Base-by-base conservation (phyloP, 2,888 invertebrate species). In the Archips xylosteana region DNA sequence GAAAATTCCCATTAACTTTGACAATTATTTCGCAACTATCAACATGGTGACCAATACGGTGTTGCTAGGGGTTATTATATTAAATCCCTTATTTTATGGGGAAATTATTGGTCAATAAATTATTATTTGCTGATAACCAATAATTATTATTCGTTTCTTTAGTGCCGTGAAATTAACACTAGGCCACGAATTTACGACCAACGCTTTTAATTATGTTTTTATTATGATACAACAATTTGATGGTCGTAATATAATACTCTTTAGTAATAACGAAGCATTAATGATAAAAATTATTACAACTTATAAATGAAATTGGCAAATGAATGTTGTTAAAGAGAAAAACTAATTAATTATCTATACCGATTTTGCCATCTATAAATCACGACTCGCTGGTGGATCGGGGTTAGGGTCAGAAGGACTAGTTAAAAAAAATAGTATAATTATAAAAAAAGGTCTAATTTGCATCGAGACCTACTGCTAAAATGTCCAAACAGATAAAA, bases 61-160 rank as follows among this genome's bases (percentile, higher is more conserved):
- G 54, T 54, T 54, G 54, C 54, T 54, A 54, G 54, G 23, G 13
- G 9, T 6, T 54, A 23, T 23, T 23, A n/a, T 23, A 54, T 54
- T 54, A 54, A 54, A 54, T 54, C 54, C 54, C 23, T 23, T 54
- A 54, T 54, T 54, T 54, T 54, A 54, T 9, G 23, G 54, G 54
- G 13, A 49, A n/a, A 49, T 49, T 4, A 49, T 49, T 49, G 8
- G 1, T 23, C 8, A 54, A 54, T 54, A 23, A 54, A 54, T 54
- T 9, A 23, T 54, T 54, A 54, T 15, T 54, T 54, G 23, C 54
- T 54, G 54, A n/a, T 51, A 51, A 51, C 54, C 54, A 54, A 54
- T 54, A n/a, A n/a, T n/a, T n/a, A 54, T 8, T 51, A 51, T 45
- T 45, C 45, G 54, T 54, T 54, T 54, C n/a, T 54, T 54, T 54